Base-by-base conservation (phyloP, 2,797 vertebrate species). In the Chromobotia macracanthus region DNA sequence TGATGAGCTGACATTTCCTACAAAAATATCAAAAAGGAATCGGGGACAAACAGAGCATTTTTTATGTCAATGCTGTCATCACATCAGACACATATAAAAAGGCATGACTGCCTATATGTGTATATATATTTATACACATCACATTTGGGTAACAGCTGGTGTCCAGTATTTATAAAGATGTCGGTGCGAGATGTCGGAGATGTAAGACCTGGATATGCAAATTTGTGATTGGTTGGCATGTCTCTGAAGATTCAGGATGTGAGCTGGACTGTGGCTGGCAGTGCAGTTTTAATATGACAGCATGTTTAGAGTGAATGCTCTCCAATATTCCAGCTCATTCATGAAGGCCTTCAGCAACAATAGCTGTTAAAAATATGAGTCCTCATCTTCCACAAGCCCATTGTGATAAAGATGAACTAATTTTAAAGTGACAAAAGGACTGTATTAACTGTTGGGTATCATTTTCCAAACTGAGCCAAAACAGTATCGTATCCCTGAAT, bases 401-500 rank as follows among this genome's bases (percentile, higher is more conserved):
- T 64, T 64, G 18, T 35, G 60, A 2, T 65, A 23, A 61, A 50
- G 6, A 31, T n/a, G 60, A 61, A 15, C 16, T 46, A 31, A 63
- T 31, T 35, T 61, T 50, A 50, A 63, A 64, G 23, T n/a, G 23
- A 58, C 18, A 35, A 64, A 1, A 31, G 23, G 58, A 78, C 51
- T 41, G 18, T 38, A 64, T 61, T 51, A 78, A 70, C 46, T 64
- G 46, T 65, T 53, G 76, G 76, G 69, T 71, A 51, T 51, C 64
- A 16, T 78, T 71, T 71, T 56, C 18, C 77, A 79, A 79, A 72
- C 77, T 79, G 69, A 79, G 77, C 77, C 77, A 66, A 79, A 66
- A 72, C 50, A 72, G 69, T 72, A 55, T 65, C 35, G 28, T 64
- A 56, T 72, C 21, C 12, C 50, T 72, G 50, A 72, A 63, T 51